phyloP scores from a whole-genome alignment of 1,140 invertebrate genomes.

The Drosophila nannoptera region DNA sequence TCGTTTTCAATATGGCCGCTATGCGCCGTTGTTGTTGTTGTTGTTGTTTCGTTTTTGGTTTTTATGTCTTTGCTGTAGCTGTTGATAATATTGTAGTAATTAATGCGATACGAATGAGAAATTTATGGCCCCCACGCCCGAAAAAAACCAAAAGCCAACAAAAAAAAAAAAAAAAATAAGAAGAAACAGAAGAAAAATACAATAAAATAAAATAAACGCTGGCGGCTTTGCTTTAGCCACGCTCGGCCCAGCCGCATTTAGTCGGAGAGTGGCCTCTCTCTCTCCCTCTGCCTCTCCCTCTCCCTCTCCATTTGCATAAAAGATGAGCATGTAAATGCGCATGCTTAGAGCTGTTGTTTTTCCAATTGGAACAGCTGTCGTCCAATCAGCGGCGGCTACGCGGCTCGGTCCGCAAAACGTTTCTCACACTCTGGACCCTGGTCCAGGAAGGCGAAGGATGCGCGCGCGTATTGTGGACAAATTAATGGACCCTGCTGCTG shows the following conservation, averaged over 20 bases:
- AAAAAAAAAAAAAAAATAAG: not conserved
- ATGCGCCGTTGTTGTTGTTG: conserved; percentile 26
- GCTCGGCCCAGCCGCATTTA: conserved; percentile 3
- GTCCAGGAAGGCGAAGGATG: conserved; percentile 53
- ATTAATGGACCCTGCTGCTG: conserved; percentile 61
- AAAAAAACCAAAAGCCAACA: conserved; percentile 16
- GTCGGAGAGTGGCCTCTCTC: conserved; percentile 7
- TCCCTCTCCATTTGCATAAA: conserved; percentile 64
- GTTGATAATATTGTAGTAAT: conserved; percentile 75
- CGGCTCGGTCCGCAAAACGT: conserved; percentile 12
- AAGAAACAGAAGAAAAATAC: conserved; percentile 10
- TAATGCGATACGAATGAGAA: conserved; percentile 77
- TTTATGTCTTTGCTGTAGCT: conserved; percentile 40
- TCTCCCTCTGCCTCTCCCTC: conserved; percentile 6
- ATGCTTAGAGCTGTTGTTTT: conserved; percentile 5
- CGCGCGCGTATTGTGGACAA: conserved; percentile 53
- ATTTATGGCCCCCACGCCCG: conserved; percentile 75
- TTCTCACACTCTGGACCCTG: conserved; percentile 39
- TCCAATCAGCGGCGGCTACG: conserved; percentile 18
- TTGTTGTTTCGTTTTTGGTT: conserved; percentile 29
- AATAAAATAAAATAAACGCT: conserved; percentile 33
- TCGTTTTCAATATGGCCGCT: conserved; percentile 68
- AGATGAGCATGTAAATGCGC: conserved; percentile 70
- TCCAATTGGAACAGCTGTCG: conserved; percentile 35
- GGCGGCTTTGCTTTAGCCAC: conserved; percentile 43